Evolutionary conservation across 2,888 invertebrate species (phyloP).

Genomic region (Galeruca laticollis): DNA sequence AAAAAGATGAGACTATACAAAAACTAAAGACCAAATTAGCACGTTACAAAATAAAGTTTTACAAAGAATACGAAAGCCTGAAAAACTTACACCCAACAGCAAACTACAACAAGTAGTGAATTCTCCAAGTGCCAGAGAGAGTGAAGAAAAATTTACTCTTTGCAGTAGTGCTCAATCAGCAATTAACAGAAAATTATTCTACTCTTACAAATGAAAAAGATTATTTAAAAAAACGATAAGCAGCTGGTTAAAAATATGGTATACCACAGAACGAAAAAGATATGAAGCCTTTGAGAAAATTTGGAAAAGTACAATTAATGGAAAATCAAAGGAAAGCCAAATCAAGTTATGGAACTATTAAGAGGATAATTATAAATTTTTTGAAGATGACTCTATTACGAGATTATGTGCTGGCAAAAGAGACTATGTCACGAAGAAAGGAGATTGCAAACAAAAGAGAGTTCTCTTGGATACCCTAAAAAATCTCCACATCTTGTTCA

Average conservation of each 20-base stretch:
- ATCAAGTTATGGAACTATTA: neutral
- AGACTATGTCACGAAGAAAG: neutral
- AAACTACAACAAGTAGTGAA: neutral
- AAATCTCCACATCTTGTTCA: neutral
- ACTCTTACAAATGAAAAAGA: neutral
- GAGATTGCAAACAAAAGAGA: neutral
- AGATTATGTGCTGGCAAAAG: conserved; percentile 1
- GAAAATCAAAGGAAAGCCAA: neutral
- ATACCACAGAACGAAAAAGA: no score
- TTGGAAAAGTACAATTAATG: neutral
- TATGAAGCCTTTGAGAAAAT: neutral
- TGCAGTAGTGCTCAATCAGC: neutral
- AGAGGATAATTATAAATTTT: neutral
- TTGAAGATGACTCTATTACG: neutral
- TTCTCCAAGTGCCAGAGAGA: neutral
- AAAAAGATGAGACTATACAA: neutral
- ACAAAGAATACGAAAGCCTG: neutral
- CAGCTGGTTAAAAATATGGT: neutral
- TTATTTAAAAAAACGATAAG: neutral
- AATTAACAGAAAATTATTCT: conserved; percentile 1
- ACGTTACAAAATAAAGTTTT: neutral
- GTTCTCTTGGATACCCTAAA: neutral
- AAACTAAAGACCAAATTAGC: neutral
- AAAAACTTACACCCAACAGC: neutral
- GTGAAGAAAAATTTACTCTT: neutral